Percentiles rank a stretch among this genome's conserved stretches.
These are phyloP conservation scores for Apamea anceps DNA, from an alignment of 2,888 invertebrate species.

Conservation along the genomic window DNA sequence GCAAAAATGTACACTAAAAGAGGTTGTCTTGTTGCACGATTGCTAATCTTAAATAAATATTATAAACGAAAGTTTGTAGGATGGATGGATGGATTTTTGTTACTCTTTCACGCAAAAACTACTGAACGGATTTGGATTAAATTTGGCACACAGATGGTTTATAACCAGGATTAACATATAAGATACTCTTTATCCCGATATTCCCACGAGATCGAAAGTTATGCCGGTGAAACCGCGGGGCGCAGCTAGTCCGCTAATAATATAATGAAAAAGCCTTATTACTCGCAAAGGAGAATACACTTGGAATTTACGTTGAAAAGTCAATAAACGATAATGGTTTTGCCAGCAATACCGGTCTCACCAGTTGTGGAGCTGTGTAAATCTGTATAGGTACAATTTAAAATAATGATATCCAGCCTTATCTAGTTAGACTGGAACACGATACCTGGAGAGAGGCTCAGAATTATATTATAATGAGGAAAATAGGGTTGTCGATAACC, in stretches of 20 bases:
- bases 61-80: too few relatives aligned
- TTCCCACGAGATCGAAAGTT: too few relatives aligned
- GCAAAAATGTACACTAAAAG: conserved; percentile 12
- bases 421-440: conserved; percentile 9
- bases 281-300: conserved; percentile 18
- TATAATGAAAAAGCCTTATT: conserved; percentile 17
- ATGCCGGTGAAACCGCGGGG: too few relatives aligned
- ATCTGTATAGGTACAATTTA: background rate
- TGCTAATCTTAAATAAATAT: background rate
- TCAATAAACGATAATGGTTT: conserved; percentile 37
- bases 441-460: conserved; percentile 7
- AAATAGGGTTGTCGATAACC: background rate
- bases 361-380: conserved; percentile 16
- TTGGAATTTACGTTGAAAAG: conserved; percentile 25
- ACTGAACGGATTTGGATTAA: too few relatives aligned
- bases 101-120: too few relatives aligned
- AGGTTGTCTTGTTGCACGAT: conserved; percentile 2
- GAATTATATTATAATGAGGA: conserved; percentile 10
- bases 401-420: conserved; percentile 21
- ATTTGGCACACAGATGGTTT: too few relatives aligned
- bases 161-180: too few relatives aligned
- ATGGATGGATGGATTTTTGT: too few relatives aligned
- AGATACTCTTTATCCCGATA: too few relatives aligned
- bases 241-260: background rate
- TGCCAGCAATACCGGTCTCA: conserved; percentile 33